Base-by-base conservation (phyloP, 1,140 invertebrate species). In the Homarus americanus region DNA sequence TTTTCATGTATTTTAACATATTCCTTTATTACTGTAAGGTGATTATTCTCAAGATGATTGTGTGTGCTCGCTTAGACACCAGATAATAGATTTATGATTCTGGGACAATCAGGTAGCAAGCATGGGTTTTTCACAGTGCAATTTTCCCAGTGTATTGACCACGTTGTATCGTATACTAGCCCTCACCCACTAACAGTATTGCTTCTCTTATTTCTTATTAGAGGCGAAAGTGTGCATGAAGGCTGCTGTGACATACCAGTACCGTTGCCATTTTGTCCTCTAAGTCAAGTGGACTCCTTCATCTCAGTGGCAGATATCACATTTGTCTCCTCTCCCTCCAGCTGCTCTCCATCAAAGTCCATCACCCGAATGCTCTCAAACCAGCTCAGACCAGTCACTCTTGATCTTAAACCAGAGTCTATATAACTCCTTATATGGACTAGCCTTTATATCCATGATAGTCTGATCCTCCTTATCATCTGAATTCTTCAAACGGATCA, bases 1-100 rank as follows among this genome's bases (percentile, higher is more conserved):
- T 90, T 90, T 90, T 90, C 88, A 90, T 90, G 88, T 90, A 90
- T 90, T 83, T 90, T 90, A 90, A 90, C 88, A 90, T 90, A 90
- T 90, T 90, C 82, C 88, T 90, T 90, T 90, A 90, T 90, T 90
- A 90, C 88, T 90, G 80, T 90, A 90, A 90, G 88, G 88, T 90
- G 88, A 90, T 90, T 90, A 90, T 90, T 90, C 88, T 90, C 88
- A 90, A 90, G 88, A 90, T 90, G 79, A 90, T 90, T 90, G 88
- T 90, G 88, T 90, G 88, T 90, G 88, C 88, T 90, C 88, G 88
- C 88, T 90, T 90, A 90, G 88, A 90, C 88, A 90, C 79, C 88
- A 90, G 88, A 90, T 76, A 84, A 84, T 90, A 90, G 88, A 83
- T 82, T 90, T 90, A 90, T 90, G 88, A 90, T 90, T 90, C 88